phyloP scores from a whole-genome alignment of 2,888 invertebrate species.

The Busseola fusca region DNA sequence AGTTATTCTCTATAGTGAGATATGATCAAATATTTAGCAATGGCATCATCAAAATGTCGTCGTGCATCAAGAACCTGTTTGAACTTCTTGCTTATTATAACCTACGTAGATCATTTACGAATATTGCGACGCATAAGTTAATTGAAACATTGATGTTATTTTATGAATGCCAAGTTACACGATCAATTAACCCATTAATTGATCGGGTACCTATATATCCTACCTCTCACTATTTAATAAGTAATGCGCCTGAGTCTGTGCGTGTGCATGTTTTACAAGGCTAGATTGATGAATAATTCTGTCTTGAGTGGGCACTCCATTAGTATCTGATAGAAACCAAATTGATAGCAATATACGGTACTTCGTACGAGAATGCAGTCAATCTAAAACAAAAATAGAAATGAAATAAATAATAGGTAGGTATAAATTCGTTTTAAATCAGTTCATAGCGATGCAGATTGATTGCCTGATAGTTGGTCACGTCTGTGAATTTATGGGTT shows the following conservation, averaged over 20 bases:
- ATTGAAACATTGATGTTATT: conserved; percentile 36
- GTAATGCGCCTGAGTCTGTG: neutral
- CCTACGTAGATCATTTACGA: neutral
- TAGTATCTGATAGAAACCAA: conserved; percentile 18
- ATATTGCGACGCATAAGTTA: conserved; percentile 16
- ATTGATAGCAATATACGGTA: conserved; percentile 16
- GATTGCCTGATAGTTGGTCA: conserved; percentile 17
- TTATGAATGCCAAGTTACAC: too few relatives aligned
- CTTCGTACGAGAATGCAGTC: neutral
- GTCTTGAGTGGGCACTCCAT: conserved; percentile 12
- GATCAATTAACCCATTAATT: conserved; percentile 10
- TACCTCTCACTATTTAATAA: neutral
- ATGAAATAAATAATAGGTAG: neutral
- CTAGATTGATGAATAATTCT: conserved; percentile 33
- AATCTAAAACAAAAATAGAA: neutral
- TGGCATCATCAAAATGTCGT: conserved; percentile 19
- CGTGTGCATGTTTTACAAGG: conserved; percentile 23
- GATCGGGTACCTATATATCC: conserved; percentile 2
- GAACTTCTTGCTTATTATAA: conserved; percentile 21
- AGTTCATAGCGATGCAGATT: conserved; percentile 13
- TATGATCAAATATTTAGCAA: conserved; percentile 44
- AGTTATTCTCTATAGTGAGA: conserved; percentile 26
- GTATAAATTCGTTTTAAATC: conserved; percentile 20
- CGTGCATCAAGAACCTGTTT: conserved; percentile 43
- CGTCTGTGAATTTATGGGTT: conserved; percentile 19